Base-by-base conservation (phyloP, 2,113 vertebrate species). In the Anas platyrhynchos region DNA sequence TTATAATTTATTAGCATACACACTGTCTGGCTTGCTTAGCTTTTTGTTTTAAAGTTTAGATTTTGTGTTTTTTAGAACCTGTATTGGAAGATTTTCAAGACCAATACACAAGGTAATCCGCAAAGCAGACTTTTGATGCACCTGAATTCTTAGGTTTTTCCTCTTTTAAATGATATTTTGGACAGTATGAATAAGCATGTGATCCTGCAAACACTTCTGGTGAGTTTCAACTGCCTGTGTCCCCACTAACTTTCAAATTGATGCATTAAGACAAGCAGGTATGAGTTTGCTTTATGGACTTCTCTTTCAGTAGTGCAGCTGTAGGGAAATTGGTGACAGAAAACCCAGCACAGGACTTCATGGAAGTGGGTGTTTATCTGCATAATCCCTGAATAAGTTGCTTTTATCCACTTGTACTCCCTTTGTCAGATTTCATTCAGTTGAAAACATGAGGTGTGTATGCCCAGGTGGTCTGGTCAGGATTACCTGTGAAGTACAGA, bases 21-120 rank as follows among this genome's bases (percentile, higher is more conserved):
- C 18, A 14, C 16, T 58, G 21, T 72, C 43, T 73, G 23, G 5
- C 71, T 55, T 86, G 34, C 16, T 68, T 52, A 31, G 12, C 9
- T 79, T 78, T 86, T 85, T 62, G 13, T 54, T 89, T 44, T 90
- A 23, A 95, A 73, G 44, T 52, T 75, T 59, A 79, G 27, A 65
- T 88, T 89, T 79, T 61, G 11, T 94, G 13, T 93, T 80, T 96
- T 95, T 72, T 44, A 97, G 96, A 95, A 41, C 74, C 94, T 41
- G 56, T 13, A 26, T 48, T 3, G 23, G 34, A 87, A 34, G 85
- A 62, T 80, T 65, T 67, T 77, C 84, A 55, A 87, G 80, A 59
- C 32, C 27, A 5, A 17, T 6, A 17, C 48, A 1, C 36, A 43
- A 36, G 97, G 97, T 97, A 97, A 96, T 69, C 2, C 7, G 48